phyloP scores from a whole-genome alignment of 2,797 vertebrate species.

The Nyctibius grandis region DNA sequence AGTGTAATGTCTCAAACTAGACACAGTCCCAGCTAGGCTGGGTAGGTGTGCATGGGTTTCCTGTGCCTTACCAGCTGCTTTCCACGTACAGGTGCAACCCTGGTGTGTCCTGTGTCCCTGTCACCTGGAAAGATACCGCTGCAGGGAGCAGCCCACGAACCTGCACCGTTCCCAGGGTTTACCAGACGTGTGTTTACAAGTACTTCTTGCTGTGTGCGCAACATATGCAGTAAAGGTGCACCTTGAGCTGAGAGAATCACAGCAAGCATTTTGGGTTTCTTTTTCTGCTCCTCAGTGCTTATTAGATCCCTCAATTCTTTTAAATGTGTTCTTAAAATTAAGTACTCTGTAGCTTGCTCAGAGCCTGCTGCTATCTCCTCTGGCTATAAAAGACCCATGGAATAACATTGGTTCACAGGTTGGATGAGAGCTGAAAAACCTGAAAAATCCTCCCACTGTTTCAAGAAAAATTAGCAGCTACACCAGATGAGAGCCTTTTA shows the following conservation, averaged over 20 bases:
- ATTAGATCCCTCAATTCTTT: not conserved
- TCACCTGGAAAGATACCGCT: not conserved
- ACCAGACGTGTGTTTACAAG: rapidly evolving
- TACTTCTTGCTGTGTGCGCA: not conserved
- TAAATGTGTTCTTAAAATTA: not conserved
- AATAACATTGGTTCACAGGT: not conserved
- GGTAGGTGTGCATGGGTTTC: rapidly evolving
- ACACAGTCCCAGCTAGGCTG: not conserved
- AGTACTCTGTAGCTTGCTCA: not conserved
- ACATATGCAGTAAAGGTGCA: not conserved
- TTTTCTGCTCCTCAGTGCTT: not conserved
- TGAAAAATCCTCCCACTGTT: not conserved
- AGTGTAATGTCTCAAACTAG: not conserved
- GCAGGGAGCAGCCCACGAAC: not conserved
- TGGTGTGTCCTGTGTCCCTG: not conserved
- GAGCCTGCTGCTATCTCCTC: not conserved
- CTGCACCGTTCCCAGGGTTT: rapidly evolving
- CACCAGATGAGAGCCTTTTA: not conserved
- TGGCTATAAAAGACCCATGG: not conserved
- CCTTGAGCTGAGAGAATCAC: not conserved
- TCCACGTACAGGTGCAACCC: not conserved
- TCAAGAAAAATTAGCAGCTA: not conserved
- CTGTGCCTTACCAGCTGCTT: not conserved
- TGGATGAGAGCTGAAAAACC: not conserved
- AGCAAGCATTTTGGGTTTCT: not conserved